Base-by-base conservation (phyloP, 2,797 vertebrate genomes). In the Gastrophryne carolinensis region DNA sequence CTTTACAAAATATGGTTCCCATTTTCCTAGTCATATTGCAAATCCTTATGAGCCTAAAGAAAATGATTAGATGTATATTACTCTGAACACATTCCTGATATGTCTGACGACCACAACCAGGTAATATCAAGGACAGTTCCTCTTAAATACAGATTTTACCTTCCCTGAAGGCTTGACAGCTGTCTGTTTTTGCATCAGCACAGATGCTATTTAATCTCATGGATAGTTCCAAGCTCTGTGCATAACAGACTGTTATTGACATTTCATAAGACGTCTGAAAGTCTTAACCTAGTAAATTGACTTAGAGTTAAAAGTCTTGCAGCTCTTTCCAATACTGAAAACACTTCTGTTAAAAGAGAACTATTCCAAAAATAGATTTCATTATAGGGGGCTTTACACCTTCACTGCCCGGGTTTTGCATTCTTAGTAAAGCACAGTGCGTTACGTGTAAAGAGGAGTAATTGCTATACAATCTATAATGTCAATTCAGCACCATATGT, bases 131-230 rank as follows among this genome's bases (percentile, higher is more conserved):
- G 75, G 75, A 72, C 75, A 78, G 52, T 71, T 58, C 5, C 61
- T 21, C 75, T 66, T 65, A 65, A 72, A 58, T 58, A 72, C 75
- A 78, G 68, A 72, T 60, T 78, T 78, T 78, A 78, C 75, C 75
- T 78, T 78, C 75, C 75, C 75, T 66, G 68, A 78, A 78, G 75
- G 75, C 29, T 52, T 78, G 75, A 78, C 75, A 72, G 75, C 75
- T 78, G 75, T 71, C 75, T 72, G 61, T 78, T 72, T 77, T 75
- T 72, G 24, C 61, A 72, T 65, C 68, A 72, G 68, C 68, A 78
- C 75, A 78, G 75, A 78, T 78, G 75, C 68, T 78, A 66, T 78
- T 78, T 78, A 72, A 78, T 78, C 68, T 78, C 68, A 78, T 78
- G 62, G 68, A 65, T 72, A 78, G 75, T 78, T 78, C 60, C 68